Base-by-base conservation (phyloP, 2,113 vertebrate species). In the Gnathonemus echidnorhynchus region DNA sequence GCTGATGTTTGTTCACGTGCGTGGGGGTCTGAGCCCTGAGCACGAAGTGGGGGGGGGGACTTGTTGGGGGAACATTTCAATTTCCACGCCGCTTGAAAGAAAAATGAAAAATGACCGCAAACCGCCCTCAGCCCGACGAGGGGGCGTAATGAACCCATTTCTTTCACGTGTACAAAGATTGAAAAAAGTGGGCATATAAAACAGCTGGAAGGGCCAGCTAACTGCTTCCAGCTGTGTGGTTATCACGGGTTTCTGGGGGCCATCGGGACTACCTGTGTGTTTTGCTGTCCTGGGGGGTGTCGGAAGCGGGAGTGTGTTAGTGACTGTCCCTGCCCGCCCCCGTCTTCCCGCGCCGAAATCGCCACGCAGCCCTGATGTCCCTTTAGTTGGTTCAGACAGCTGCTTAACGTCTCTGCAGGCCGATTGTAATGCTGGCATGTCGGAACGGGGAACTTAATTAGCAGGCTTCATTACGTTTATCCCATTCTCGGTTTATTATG, bases 141-240 rank as follows among this genome's bases (percentile, higher is more conserved):
- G 88, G 88, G 24, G 11, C 70, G 88, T 50, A 89, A 80, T 88
- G 87, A 50, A 80, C 80, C 89, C 50, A 66, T 91, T 84, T 91
- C 87, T 80, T 89, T 58, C 62, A 87, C 58, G 39, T 86, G 84
- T 39, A 74, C 70, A 87, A n/a, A 46, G 49, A 52, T 27, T 31
- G 8, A n/a, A 31, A 35, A 83, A 88, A 89, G 50, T 42, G 35
- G 74, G 83, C 7, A 85, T n/a, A 48, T 48, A 48, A 85, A 45
- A 46, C 21, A 24, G 56, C 31, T 19, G 70, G 56, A 84, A 42
- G 24, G 49, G 39, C 13, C 13, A 53, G 87, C 42, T 91, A 91
- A 92, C 91, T 35, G 62, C 46, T 45, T 89, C 87, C 91, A 92
- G 92, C 91, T 91, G 91, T 91, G 90, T 90, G 91, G 88, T 89